Conservation (phyloP, 2,113 vertebrate species). For the Ciconia boyciana region DNA sequence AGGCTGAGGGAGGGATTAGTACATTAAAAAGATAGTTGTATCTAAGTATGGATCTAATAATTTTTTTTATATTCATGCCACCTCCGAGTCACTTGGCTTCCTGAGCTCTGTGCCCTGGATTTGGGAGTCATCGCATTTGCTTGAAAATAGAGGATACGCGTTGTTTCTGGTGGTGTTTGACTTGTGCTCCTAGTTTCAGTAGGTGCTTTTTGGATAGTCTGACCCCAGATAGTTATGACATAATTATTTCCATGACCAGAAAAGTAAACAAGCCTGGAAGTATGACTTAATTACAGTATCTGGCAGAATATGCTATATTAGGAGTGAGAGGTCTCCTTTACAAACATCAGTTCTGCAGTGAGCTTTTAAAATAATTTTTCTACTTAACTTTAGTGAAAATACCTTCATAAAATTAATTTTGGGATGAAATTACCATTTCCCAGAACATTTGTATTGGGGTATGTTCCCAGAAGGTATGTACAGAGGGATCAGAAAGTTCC, state of each 20-base stretch:
- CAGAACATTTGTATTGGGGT: background rate
- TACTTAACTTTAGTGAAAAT: background rate
- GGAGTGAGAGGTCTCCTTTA: background rate
- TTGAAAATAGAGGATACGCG: background rate
- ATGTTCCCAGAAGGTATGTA: background rate
- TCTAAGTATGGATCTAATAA: background rate
- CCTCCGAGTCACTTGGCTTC: background rate
- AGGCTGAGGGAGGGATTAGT: background rate
- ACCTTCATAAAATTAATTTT: background rate
- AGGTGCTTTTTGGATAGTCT: background rate
- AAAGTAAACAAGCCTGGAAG: background rate
- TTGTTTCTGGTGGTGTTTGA: background rate
- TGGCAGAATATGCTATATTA: background rate
- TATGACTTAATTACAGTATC: slow-evolving; percentile 36
- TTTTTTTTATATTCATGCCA: background rate
- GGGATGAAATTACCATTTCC: background rate
- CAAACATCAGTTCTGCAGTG: background rate
- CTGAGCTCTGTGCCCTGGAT: background rate
- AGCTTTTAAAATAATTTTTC: background rate
- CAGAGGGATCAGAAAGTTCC: background rate
- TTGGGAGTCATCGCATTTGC: background rate
- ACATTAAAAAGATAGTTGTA: background rate
- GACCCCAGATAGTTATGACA: background rate
- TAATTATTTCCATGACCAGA: slow-evolving; percentile 29
- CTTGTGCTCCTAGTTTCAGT: background rate